Conservation (phyloP, 2,888 invertebrate genomes). For the Prostheceraeus crozeri region DNA sequence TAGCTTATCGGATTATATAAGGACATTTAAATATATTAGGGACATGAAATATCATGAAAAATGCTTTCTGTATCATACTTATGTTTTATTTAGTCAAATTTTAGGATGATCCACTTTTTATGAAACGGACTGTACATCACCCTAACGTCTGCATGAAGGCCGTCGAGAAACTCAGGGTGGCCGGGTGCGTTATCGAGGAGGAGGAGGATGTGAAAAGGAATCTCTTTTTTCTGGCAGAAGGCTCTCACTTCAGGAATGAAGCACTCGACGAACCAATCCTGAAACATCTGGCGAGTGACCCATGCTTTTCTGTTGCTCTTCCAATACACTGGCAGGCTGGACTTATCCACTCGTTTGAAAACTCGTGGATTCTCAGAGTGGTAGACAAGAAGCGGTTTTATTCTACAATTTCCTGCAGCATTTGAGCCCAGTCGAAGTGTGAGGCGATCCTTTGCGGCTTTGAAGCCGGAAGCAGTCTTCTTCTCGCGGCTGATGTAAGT, state of each 20-base stretch:
- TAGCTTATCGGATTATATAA: too few species aligned
- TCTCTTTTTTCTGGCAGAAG: too few species aligned
- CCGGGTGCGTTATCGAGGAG: conserved; percentile 10
- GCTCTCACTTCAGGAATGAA: too few species aligned
- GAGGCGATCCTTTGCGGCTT: conserved; percentile 44
- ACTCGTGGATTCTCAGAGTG: conserved; percentile 48
- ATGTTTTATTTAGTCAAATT: too few species aligned
- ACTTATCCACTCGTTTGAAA: conserved; percentile 41
- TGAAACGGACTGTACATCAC: too few species aligned
- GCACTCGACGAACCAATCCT: conserved; percentile 30
- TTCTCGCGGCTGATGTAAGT: conserved; percentile 38
- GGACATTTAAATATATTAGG: too few species aligned
- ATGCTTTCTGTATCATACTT: too few species aligned
- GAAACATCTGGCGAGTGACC: conserved; percentile 18
- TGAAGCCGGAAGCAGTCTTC: conserved; percentile 36
- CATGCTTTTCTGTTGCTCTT: conserved; percentile 34
- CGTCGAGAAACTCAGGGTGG: too few species aligned
- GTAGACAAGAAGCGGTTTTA: conserved; percentile 51
- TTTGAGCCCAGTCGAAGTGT: conserved; percentile 48
- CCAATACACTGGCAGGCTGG: conserved; percentile 33
- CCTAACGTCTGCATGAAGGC: too few species aligned
- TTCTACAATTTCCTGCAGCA: conserved; percentile 45
- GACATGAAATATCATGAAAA: too few species aligned
- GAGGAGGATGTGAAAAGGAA: too few species aligned
- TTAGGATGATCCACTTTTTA: too few species aligned